These are phyloP conservation scores for Brachionus rubens DNA, from an alignment of 1,140 invertebrate genomes.

Conservation along the genomic window DNA sequence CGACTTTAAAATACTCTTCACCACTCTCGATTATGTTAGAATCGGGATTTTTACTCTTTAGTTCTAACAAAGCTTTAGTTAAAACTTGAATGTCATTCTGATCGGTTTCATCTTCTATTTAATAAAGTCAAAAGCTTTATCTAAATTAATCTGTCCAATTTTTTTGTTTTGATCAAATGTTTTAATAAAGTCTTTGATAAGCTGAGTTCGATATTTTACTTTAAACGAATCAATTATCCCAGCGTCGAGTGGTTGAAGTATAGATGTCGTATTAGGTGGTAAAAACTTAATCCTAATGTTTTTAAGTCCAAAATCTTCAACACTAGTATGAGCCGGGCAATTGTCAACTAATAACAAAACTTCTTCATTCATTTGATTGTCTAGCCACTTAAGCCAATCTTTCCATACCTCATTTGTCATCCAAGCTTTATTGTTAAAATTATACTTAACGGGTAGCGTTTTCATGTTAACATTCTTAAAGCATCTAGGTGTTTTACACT, in stretches of 20 bases:
- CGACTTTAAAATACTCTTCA: no score
- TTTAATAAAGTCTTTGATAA: no score
- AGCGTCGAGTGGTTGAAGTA: slow-evolving; percentile 62
- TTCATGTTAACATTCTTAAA: slow-evolving; percentile 48
- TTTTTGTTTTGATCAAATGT: no score
- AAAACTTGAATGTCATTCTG: no score
- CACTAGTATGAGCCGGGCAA: slow-evolving; percentile 50
- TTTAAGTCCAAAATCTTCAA: slow-evolving; percentile 36
- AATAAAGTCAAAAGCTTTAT: no score
- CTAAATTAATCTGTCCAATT: no score
- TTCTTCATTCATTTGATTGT: not conserved
- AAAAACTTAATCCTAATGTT: slow-evolving; percentile 59
- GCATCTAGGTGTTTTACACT: slow-evolving; percentile 48
- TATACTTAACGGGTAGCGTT: slow-evolving; percentile 46
- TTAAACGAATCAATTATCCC: slow-evolving; percentile 57
- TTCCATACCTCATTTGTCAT: slow-evolving; percentile 44
- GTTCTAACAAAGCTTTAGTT: no score
- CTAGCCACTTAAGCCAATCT: slow-evolving; percentile 15
- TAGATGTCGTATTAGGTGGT: slow-evolving; percentile 59
- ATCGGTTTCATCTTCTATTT: no score
- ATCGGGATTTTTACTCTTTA: no score
- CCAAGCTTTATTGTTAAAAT: slow-evolving; percentile 47
- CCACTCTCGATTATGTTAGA: no score
- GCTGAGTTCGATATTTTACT: slow-evolving; percentile 45
- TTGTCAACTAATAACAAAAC: slow-evolving; percentile 51